Percentiles rank a stretch among this genome's conserved stretches.
Evolutionary conservation across 2,797 vertebrate genomes (phyloP).

Genomic region (Yasuhikotakia modesta): DNA sequence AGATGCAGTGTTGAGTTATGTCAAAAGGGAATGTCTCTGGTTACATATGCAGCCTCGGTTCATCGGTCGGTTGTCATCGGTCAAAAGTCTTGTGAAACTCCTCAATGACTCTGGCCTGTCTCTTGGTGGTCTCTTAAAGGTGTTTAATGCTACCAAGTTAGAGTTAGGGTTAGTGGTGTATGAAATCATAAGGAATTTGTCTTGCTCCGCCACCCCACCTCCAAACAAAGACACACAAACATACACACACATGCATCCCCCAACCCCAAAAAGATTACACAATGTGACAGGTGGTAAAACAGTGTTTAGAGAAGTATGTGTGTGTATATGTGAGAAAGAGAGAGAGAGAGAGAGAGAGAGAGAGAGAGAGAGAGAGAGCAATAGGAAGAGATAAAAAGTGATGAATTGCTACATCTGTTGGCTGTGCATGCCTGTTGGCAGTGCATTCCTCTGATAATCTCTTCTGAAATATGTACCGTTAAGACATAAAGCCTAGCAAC

Average conservation of each 20-base stretch:
- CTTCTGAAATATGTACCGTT: slow-evolving; percentile 53
- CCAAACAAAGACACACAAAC: slow-evolving; percentile 9
- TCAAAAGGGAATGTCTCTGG: too few relatives aligned
- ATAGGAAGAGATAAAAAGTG: too few relatives aligned
- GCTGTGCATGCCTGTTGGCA: too few relatives aligned
- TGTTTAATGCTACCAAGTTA: neutral
- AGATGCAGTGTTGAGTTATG: too few relatives aligned
- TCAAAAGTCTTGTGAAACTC: neutral
- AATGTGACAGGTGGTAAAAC: slow-evolving; percentile 29
- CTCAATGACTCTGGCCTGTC: neutral
- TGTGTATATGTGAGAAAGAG: slow-evolving; percentile 35
- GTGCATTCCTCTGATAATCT: slow-evolving; percentile 51
- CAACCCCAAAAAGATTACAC: neutral
- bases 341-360: too few relatives aligned
- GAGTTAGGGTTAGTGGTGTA: too few relatives aligned
- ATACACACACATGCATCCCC: neutral
- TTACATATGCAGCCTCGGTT: too few relatives aligned
- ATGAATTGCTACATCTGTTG: slow-evolving; percentile 59
- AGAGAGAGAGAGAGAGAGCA: too few relatives aligned
- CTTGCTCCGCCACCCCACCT: neutral
- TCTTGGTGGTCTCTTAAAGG: slow-evolving; percentile 19
- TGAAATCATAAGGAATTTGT: neutral
- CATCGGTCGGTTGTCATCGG: too few relatives aligned
- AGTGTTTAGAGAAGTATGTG: slow-evolving; percentile 28
- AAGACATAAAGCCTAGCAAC: slow-evolving; percentile 42